A percentile compares a stretch with the other conserved stretches of the same genome.
Evolutionary conservation across 2,797 vertebrate species (phyloP).

Genomic region (Syngnathus acus): DNA sequence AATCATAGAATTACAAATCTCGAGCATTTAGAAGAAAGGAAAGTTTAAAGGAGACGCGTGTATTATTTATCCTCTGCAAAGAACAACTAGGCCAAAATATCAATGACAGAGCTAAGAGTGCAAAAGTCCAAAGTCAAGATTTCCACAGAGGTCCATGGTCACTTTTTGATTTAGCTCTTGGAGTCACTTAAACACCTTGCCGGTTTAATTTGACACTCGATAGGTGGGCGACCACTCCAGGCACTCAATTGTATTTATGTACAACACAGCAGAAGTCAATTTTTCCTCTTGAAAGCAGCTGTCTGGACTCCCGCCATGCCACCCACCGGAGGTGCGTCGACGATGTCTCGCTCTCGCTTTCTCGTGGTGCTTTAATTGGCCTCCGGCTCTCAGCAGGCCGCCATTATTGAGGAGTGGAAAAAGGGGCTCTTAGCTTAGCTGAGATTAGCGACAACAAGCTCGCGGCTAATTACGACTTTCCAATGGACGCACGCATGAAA

Average conservation of each 20-base stretch:
- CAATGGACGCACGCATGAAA: neutral
- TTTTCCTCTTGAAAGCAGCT: neutral
- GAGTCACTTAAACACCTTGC: neutral
- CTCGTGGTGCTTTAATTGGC: neutral
- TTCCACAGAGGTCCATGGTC: no score
- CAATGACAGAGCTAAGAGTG: no score
- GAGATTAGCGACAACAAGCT: slow-evolving; percentile 1
- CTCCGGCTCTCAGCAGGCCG: neutral
- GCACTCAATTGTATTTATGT: neutral
- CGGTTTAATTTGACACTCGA: neutral
- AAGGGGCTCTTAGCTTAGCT: neutral
- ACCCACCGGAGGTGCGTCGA: no score
- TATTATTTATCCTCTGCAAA: no score
- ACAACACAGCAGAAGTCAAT: neutral
- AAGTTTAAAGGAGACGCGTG: no score
- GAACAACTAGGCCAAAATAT: no score
- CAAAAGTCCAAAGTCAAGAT: no score
- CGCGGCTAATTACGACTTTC: neutral
- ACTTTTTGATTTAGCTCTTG: neutral
- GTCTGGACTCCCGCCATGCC: neutral
- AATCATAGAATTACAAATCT: no score
- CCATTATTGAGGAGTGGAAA: neutral
- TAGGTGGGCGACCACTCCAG: neutral
- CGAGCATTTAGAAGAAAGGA: no score
- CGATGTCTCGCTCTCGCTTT: no score